phyloP scores from a whole-genome alignment of 2,888 invertebrate species.

The Ochropleura plecta region DNA sequence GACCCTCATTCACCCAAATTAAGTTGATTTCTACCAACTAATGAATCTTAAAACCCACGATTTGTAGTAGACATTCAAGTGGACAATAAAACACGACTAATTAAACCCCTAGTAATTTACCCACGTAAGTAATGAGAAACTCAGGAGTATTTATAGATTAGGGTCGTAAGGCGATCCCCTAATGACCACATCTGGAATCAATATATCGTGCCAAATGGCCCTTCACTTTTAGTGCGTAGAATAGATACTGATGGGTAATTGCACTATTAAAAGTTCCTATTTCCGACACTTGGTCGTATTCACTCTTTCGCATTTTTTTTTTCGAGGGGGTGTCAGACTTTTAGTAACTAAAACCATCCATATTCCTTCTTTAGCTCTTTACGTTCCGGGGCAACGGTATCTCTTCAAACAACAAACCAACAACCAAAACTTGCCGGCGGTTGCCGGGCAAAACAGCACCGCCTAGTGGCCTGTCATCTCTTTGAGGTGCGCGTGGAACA shows the following conservation, averaged over 20 bases:
- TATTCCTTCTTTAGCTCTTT: too few species aligned
- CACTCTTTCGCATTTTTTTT: too few species aligned
- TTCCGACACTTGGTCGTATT: background rate
- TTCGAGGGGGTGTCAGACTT: too few species aligned
- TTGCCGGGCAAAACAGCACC: too few species aligned
- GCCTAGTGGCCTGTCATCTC: too few species aligned
- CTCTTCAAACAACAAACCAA: too few species aligned
- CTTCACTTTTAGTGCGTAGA: slow-evolving; percentile 13
- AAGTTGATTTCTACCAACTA: background rate
- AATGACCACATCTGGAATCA: slow-evolving; percentile 27
- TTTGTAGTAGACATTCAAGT: background rate
- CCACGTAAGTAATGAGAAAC: slow-evolving; percentile 24
- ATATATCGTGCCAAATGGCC: slow-evolving; percentile 9
- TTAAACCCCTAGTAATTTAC: slow-evolving; percentile 36
- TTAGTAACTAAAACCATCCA: too few species aligned
- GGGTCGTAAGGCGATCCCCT: slow-evolving; percentile 7
- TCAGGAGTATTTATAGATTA: slow-evolving; percentile 26
- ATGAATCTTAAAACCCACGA: background rate
- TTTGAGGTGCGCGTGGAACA: too few species aligned
- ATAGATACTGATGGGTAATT: background rate
- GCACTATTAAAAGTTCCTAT: slow-evolving; percentile 1
- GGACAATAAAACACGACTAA: slow-evolving; percentile 21
- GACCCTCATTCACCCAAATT: background rate
- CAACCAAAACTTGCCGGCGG: too few species aligned
- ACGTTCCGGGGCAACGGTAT: too few species aligned